Base-by-base conservation (phyloP, 92 coral and sea anemone species). In the Diadumene lineata region DNA sequence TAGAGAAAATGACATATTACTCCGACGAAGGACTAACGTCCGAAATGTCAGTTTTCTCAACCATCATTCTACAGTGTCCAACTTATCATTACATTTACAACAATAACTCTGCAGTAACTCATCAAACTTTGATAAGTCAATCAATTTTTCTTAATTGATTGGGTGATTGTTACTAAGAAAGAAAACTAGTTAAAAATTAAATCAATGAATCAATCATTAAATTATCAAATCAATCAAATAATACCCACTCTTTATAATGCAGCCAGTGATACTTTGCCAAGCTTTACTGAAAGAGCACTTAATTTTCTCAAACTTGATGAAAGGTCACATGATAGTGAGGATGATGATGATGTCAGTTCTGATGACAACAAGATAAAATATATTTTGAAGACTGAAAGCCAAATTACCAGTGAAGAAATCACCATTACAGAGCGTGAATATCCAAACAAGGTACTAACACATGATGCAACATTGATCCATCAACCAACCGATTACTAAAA, bases 391-490 rank as follows among this genome's bases (percentile, higher is more conserved):
- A 55, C 75, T 19, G 11, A 70, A 2, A 30, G 50, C 51, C 34
- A 55, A 6, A 32, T 70, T 11, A 55, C 60, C 32, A 34, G 46
- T 30, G 75, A 70, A 43, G 46, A 53, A 22, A 29, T 70, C n/a
- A 70, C 43, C 11, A 70, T 51, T 6, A 53, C 27, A 28, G 75
- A 70, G 55, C 50, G 26, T 44, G 38, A 70, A 11, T 28, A 1
- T 15, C 0, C 43, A 1, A 31, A 28, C 27, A 28, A 62, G 68
- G 68, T 62, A 58, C 31, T 4, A 4, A 7, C 26, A 58, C 28
- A 53, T 53, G 60, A 7, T 38, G 13, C 48, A 38, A 13, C 48
- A 38, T 38, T n/a, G n/a, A n/a, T n/a, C n/a, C n/a, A n/a, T n/a
- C n/a, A n/a, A n/a, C n/a, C n/a, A n/a, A n/a, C n/a, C n/a, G n/a